These are phyloP conservation scores for Meloe dianella DNA, from an alignment of 2,888 invertebrate species.

Conservation along the genomic window DNA sequence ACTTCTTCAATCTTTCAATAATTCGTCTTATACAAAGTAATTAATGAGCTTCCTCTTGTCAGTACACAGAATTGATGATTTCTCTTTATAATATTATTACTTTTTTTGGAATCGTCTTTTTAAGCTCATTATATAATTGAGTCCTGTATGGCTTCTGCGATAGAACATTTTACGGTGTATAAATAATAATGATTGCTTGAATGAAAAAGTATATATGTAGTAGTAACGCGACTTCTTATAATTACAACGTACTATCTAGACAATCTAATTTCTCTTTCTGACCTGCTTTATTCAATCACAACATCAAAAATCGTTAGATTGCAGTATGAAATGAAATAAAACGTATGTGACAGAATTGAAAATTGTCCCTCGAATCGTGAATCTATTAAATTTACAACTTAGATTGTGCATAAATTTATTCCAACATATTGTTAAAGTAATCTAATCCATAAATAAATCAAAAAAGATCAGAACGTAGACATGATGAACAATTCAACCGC, in stretches of 20 bases:
- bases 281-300: neutral
- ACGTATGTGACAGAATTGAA: neutral
- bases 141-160: neutral
- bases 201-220: constrained; percentile 34
- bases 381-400: neutral
- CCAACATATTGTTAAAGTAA: neutral
- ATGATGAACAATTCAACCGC: neutral
- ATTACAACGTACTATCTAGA: constrained; percentile 35
- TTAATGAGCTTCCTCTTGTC: neutral
- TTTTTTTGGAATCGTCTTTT: neutral
- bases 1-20: constrained; percentile 1
- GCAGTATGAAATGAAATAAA: neutral
- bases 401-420: neutral
- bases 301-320: neutral
- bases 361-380: too few species aligned
- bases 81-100: neutral
- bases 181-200: constrained; percentile 29
- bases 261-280: constrained; percentile 34
- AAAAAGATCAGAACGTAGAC: neutral
- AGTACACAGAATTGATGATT: neutral
- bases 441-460: neutral
- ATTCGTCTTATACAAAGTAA: neutral
- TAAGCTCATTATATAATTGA: neutral
- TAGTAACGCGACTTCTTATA: constrained; percentile 39
- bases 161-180: neutral